Conservation (phyloP, 2,113 vertebrate species). For the Corvus moneduloides region DNA sequence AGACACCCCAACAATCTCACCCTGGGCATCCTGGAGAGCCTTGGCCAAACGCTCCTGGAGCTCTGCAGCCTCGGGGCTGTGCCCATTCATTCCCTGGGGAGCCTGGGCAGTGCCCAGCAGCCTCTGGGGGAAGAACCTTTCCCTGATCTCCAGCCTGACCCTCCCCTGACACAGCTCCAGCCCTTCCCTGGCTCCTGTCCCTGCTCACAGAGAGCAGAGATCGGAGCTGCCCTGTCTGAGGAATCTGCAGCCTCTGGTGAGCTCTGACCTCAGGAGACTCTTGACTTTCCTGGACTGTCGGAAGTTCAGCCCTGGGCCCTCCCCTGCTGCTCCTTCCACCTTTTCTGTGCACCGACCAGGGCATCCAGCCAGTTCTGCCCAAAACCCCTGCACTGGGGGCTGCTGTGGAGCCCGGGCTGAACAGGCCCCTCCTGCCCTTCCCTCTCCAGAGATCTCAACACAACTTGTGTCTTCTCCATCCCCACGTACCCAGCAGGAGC, state of each 20-base stretch:
- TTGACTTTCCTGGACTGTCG: neutral
- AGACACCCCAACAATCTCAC: neutral
- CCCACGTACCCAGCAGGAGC: neutral
- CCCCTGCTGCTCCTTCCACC: neutral
- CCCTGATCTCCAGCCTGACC: fast-evolving
- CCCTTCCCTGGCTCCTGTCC: neutral
- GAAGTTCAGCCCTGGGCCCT: neutral
- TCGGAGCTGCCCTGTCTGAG: neutral
- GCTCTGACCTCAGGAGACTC: neutral
- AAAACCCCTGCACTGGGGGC: neutral
- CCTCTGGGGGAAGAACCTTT: neutral
- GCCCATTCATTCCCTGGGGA: neutral
- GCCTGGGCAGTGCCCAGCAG: neutral
- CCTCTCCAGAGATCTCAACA: neutral
- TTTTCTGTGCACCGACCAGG: neutral
- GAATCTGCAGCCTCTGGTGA: neutral
- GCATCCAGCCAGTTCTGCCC: neutral
- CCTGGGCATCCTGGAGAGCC: fast-evolving
- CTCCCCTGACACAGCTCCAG: neutral
- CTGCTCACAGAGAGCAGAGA: neutral
- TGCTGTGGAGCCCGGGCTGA: neutral
- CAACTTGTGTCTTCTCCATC: neutral
- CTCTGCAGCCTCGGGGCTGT: fast-evolving
- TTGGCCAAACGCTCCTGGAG: fast-evolving
- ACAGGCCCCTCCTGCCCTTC: neutral